Base-by-base conservation (phyloP, 2,888 invertebrate species). In the Drosophila bunnanda region DNA sequence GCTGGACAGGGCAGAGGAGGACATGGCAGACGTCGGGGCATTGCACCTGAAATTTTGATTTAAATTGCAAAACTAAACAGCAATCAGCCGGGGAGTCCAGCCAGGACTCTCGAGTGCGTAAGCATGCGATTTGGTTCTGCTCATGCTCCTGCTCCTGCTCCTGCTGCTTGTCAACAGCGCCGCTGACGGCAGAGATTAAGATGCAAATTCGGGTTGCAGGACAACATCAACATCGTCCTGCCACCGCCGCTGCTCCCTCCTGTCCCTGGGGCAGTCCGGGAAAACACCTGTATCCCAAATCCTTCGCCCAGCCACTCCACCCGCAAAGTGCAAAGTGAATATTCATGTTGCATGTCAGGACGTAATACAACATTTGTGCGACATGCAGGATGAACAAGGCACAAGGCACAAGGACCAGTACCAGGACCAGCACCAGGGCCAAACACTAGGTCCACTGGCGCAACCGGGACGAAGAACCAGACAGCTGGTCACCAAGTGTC, bases 311-410 rank as follows among this genome's bases (percentile, higher is more conserved):
- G 82, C 64, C 74, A 74, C 56, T 79, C 59, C 53, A 78, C 64
- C 79, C 82, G 76, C 69, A 88, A 86, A 85, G 85, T 85, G 88
- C 87, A 88, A 86, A 86, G 86, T 86, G 86, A 86, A 86, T 86
- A 88, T 86, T 86, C 88, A 86, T 86, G 86, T 86, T 86, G 84
- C 86, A 82, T 85, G 88, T 88, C 88, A 83, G 86, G 71, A 76
- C 79, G 80, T 82, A 88, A 85, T 88, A 88, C 80, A 85, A 83
- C 82, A 88, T 85, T 85, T 85, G 76, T 76, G 57, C 67, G 69
- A 71, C 75, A 65, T 75, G 69, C 62, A 55, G 74, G 36, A 74
- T 50, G 68, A 67, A 46, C 73, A 66, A 30, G 66, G 56, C 44
- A 36, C 56, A 30, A 52, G 39, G 50, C 25, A 30, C 44, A 43